Evolutionary conservation across 2,113 vertebrate genomes (phyloP).

Genomic region (Charadrius vociferus): DNA sequence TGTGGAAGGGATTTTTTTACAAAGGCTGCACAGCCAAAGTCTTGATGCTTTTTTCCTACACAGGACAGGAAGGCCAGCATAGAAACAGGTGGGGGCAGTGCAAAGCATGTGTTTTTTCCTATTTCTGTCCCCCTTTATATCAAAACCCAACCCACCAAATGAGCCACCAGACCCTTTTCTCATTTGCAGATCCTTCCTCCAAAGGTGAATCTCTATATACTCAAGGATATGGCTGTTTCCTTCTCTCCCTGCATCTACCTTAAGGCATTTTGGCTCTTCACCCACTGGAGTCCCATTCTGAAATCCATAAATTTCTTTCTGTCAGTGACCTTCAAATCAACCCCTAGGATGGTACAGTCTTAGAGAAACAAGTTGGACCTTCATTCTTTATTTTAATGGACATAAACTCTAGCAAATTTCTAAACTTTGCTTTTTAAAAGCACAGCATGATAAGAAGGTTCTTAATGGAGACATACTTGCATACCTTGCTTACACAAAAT

Average conservation of each 20-base stretch:
- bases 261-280: background rate
- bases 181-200: background rate
- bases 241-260: background rate
- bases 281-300: background rate
- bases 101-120: background rate
- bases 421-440: background rate
- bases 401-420: background rate
- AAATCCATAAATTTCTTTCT: background rate
- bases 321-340: background rate
- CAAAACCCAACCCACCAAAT: background rate
- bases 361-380: background rate
- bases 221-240: background rate
- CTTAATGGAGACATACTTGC: background rate
- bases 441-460: background rate
- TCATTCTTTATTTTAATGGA: constrained; percentile 10
- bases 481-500: constrained; percentile 8
- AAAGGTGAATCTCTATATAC: background rate
- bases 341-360: background rate
- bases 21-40: background rate
- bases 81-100: background rate
- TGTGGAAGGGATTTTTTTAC: background rate
- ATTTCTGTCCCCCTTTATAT: background rate
- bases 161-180: background rate
- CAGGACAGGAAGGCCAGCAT: background rate
- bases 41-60: background rate